phyloP scores from a whole-genome alignment of 2,113 vertebrate species.

The Coregonus clupeaformis region DNA sequence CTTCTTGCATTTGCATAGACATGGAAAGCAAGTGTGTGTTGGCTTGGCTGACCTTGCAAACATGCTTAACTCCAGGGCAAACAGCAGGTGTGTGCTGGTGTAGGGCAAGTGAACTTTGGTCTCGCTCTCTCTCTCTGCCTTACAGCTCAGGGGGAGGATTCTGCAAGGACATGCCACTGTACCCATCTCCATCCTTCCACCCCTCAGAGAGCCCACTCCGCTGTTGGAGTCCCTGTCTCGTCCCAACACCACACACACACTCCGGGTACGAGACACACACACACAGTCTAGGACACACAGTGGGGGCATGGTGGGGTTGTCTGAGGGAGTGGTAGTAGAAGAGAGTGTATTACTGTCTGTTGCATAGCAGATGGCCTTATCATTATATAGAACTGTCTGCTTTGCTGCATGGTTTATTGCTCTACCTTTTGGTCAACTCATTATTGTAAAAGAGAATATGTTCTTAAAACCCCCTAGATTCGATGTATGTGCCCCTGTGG shows the following conservation, averaged over 20 bases:
- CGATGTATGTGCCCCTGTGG: no score
- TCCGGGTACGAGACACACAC: slow-evolving; percentile 62
- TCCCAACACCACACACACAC: slow-evolving; percentile 79
- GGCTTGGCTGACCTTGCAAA: neutral
- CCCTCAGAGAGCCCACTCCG: slow-evolving; percentile 68
- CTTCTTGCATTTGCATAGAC: no score
- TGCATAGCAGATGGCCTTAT: neutral
- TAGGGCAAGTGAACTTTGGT: neutral
- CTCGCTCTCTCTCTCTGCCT: neutral
- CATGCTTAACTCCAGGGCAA: neutral
- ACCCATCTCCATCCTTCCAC: slow-evolving; percentile 50
- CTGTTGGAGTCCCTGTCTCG: slow-evolving; percentile 66
- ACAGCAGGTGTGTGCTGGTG: neutral
- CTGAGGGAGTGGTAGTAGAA: neutral
- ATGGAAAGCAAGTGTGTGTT: neutral
- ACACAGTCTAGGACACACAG: neutral
- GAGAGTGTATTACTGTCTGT: no score
- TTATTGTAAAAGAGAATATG: no score
- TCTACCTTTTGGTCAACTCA: no score
- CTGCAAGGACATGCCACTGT: slow-evolving; percentile 58
- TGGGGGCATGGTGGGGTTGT: no score
- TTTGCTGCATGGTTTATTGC: no score
- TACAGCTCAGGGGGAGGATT: slow-evolving; percentile 63
- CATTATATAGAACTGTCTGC: neutral
- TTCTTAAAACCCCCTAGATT: no score